Evolutionary conservation across 1,140 invertebrate genomes (phyloP).

Genomic region (Trigoniulus corallinus): DNA sequence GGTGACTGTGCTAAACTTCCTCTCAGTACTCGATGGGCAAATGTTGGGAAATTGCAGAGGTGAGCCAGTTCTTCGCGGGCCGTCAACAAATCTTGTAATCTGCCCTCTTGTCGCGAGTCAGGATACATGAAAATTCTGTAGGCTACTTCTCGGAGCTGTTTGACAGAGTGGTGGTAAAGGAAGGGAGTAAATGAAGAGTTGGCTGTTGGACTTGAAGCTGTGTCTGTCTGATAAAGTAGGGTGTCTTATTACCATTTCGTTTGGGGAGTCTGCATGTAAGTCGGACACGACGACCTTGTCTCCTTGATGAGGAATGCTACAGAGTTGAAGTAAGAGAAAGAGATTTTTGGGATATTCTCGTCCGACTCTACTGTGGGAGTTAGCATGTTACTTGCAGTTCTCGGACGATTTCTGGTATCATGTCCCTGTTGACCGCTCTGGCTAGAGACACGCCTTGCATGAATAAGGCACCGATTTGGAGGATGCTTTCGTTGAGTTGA

Average conservation of each 20-base stretch:
- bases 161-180: too few relatives aligned
- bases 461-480: slow-evolving; percentile 70
- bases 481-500: slow-evolving; percentile 59
- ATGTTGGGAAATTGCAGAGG: slow-evolving; percentile 72
- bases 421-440: slow-evolving; percentile 40
- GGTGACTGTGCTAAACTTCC: slow-evolving; percentile 71
- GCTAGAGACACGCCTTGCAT: slow-evolving; percentile 50
- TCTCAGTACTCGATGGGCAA: slow-evolving; percentile 70
- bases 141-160: slow-evolving; percentile 59
- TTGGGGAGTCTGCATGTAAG: slow-evolving; percentile 61
- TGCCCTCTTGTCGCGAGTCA: slow-evolving; percentile 52
- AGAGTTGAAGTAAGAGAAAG: slow-evolving; percentile 14
- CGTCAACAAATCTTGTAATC: slow-evolving; percentile 52
- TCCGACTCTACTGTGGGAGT: too few relatives aligned
- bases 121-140: slow-evolving; percentile 74
- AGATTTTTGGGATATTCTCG: too few relatives aligned
- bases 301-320: slow-evolving; percentile 53
- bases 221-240: too few relatives aligned
- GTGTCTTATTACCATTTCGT: slow-evolving; percentile 40
- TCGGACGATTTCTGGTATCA: too few relatives aligned
- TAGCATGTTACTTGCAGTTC: too few relatives aligned
- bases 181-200: too few relatives aligned
- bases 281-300: slow-evolving; percentile 55
- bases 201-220: too few relatives aligned
- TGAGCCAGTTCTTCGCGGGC: slow-evolving; percentile 57